These are phyloP conservation scores for Rhynchomys soricoides DNA, from an alignment of 2,113 vertebrate species.

Conservation along the genomic window DNA sequence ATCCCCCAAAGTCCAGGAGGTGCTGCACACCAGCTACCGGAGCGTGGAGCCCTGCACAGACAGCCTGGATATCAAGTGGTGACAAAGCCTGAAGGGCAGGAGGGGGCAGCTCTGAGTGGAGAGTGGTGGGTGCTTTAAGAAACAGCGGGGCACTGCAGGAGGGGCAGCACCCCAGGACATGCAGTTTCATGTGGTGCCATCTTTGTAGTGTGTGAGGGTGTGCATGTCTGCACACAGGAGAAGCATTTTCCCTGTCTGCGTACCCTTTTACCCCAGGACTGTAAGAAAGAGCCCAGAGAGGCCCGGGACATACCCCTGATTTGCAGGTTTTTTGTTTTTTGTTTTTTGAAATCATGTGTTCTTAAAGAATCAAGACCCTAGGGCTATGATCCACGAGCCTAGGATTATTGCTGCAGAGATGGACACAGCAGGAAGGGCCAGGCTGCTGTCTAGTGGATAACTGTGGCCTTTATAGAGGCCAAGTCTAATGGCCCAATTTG, in stretches of 20 bases:
- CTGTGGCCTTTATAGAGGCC: too few relatives aligned
- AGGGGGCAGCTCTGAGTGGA: too few relatives aligned
- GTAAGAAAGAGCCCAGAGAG: conserved; percentile 39
- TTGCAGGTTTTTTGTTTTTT: too few relatives aligned
- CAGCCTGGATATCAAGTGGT: conserved; percentile 88
- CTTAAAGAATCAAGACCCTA: background rate
- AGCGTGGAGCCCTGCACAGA: conserved; percentile 70
- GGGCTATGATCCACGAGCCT: background rate
- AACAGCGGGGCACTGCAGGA: rapidly evolving
- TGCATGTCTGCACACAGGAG: background rate
- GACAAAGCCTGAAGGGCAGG: background rate
- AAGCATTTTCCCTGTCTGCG: background rate
- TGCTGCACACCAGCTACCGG: conserved; percentile 90
- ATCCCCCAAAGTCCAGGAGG: conserved; percentile 86
- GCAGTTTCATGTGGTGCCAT: background rate
- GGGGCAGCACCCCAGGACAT: background rate
- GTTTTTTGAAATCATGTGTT: too few relatives aligned
- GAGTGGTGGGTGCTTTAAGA: background rate
- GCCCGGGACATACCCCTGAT: background rate
- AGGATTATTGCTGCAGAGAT: background rate
- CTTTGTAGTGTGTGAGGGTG: background rate
- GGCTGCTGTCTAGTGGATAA: too few relatives aligned
- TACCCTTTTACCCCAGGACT: background rate
- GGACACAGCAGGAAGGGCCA: too few relatives aligned
- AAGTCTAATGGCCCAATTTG: background rate